These are phyloP conservation scores for Ivindomyrus marchei DNA, from an alignment of 2,113 vertebrate genomes.

Conservation along the genomic window DNA sequence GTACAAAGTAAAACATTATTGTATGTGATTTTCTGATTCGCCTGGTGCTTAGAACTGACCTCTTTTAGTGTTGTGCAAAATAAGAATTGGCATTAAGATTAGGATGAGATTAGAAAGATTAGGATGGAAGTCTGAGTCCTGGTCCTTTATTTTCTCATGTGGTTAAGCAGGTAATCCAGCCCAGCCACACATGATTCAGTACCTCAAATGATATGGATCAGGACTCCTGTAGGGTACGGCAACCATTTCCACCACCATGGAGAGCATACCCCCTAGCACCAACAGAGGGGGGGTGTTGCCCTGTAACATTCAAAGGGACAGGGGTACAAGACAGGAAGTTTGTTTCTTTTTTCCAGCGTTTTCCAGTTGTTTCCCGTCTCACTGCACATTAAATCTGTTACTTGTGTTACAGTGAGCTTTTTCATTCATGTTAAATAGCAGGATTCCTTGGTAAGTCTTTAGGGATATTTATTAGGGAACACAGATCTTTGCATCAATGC, in stretches of 20 bases:
- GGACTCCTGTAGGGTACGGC: not conserved
- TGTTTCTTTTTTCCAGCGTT: not conserved
- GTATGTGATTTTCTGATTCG: slow-evolving; percentile 16
- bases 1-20: not conserved
- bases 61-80: not conserved
- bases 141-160: not conserved
- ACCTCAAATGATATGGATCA: not conserved
- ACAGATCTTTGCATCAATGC: not conserved
- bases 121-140: not conserved
- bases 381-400: not conserved
- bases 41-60: not conserved
- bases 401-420: not conserved
- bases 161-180: not conserved
- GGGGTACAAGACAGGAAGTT: not conserved
- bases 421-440: not conserved
- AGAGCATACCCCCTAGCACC: not conserved
- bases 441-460: not conserved
- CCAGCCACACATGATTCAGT: not conserved
- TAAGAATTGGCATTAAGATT: not conserved
- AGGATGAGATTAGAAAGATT: not conserved
- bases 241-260: not conserved
- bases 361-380: not conserved
- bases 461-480: not conserved
- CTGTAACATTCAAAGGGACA: not conserved
- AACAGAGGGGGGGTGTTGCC: not conserved